Percentiles rank a stretch among this genome's conserved stretches.
Evolutionary conservation across 2,797 vertebrate species (phyloP).

Genomic region (Podarcis siculus): DNA sequence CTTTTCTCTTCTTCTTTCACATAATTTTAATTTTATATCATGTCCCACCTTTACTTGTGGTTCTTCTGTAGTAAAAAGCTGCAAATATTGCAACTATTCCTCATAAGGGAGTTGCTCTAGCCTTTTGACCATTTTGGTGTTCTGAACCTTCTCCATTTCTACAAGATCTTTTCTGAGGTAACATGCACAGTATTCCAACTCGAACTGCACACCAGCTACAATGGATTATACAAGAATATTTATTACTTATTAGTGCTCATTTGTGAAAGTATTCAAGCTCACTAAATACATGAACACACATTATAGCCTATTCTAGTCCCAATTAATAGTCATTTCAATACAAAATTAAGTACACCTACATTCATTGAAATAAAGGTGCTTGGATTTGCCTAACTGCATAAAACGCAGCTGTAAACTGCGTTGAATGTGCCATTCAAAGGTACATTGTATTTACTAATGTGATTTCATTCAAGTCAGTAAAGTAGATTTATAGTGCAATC

Average conservation of each 20-base stretch:
- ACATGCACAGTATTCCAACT: too few relatives aligned
- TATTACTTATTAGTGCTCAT: background rate
- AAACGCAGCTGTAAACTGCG: background rate
- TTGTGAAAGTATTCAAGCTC: background rate
- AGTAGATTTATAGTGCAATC: background rate
- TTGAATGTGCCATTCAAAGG: background rate
- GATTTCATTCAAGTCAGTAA: background rate
- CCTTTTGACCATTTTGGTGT: too few relatives aligned
- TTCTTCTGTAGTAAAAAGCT: too few relatives aligned
- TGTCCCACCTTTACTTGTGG: too few relatives aligned
- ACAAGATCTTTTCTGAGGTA: too few relatives aligned
- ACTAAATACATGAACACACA: background rate
- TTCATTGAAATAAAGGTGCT: background rate
- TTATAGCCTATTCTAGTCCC: background rate
- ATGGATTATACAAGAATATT: background rate
- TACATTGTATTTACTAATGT: background rate
- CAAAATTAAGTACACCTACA: background rate
- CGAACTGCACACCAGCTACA: background rate
- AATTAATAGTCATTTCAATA: background rate
- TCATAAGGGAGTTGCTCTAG: too few relatives aligned
- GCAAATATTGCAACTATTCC: too few relatives aligned
- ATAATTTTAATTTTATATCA: too few relatives aligned
- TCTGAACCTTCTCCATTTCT: too few relatives aligned
- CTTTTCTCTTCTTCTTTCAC: too few relatives aligned
- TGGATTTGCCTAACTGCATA: background rate